Base-by-base conservation (phyloP, 2,797 vertebrate species). In the Lithobates sylvaticus region DNA sequence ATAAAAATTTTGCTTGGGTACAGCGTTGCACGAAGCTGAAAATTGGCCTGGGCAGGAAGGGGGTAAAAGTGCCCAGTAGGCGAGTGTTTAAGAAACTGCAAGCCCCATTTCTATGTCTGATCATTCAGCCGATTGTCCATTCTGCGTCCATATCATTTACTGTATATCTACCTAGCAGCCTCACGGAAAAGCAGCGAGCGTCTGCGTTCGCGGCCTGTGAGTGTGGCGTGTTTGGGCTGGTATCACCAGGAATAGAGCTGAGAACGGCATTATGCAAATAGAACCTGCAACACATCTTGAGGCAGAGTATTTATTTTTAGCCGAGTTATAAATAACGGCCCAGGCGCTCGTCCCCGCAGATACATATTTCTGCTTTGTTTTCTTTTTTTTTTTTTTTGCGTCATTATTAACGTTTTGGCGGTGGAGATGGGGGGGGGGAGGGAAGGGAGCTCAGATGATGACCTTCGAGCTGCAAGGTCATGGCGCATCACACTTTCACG, bases 201-300 rank as follows among this genome's bases (percentile, higher is more conserved):
- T 50, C 47, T 50, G 15, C 18, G 15, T 4, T 15, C 47, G 2
- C 12, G 50, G 50, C 5, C 50, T 4, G 50, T 10, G 61, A 12
- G 10, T 12, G 21, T 9, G 69, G 34, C 50, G 7, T 79, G 76
- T 85, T 84, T 71, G 69, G 75, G 65, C 67, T 65, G 27, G 84
- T 32, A 27, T 44, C 44, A 78, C 71, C 78, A 80, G 77, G 78
- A 85, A 80, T 72, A 85, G 58, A 80, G 78, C 34, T 79, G 69
- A 85, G 50, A 85, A 72, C 69, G 73, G 58, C 84, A 68, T 80
- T 73, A 80, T 84, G 84, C 76, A 50, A 67, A 85, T 85, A 21
- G 13, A 65, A 42, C 70, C 70, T 50, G 76, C 64, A 79, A 73
- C 36, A 85, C 76, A 73, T 54, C 58, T 72, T 73, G 36, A 74